phyloP scores from a whole-genome alignment of 2,888 invertebrate genomes.

The Platycheirus rosarum region DNA sequence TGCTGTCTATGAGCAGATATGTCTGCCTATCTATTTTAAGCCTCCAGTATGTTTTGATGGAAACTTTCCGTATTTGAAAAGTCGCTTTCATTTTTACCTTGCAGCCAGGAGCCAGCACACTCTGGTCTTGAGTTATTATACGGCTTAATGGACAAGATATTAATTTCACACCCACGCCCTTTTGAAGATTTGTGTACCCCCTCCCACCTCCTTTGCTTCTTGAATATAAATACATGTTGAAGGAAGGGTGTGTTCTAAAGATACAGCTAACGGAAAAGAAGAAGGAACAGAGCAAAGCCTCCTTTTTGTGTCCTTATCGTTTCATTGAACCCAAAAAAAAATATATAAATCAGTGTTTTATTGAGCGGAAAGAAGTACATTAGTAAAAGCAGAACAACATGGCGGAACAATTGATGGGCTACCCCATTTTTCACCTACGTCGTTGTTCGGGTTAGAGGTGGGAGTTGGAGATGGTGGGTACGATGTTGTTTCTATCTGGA shows the following conservation, averaged over 20 bases:
- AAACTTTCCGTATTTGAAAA: slow-evolving; percentile 4
- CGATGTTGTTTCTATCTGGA: slow-evolving; percentile 50
- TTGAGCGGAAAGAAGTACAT: slow-evolving; percentile 71
- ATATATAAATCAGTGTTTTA: slow-evolving; percentile 69
- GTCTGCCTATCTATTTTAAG: slow-evolving; percentile 46
- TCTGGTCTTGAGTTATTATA: slow-evolving; percentile 43
- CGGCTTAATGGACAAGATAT: slow-evolving; percentile 42
- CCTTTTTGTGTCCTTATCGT: slow-evolving; percentile 49
- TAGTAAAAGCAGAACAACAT: slow-evolving; percentile 38
- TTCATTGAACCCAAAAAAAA: slow-evolving; percentile 66
- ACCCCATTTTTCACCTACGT: slow-evolving; percentile 41
- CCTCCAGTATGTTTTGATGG: slow-evolving; percentile 15
- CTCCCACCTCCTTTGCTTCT: neutral
- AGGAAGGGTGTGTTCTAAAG: slow-evolving; percentile 7
- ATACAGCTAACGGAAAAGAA: neutral
- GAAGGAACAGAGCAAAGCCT: slow-evolving; percentile 36
- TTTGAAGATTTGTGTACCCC: neutral
- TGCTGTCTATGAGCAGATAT: slow-evolving; percentile 18
- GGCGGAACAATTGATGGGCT: slow-evolving; percentile 49
- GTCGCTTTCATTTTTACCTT: slow-evolving; percentile 46
- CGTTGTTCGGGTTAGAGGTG: neutral
- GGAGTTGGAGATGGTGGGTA: slow-evolving; percentile 11
- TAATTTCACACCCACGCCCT: slow-evolving; percentile 68
- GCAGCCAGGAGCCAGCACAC: too few relatives aligned
- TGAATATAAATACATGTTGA: slow-evolving; percentile 18